phyloP scores from a whole-genome alignment of 2,113 vertebrate genomes.

The Oreochromis spilurus region DNA sequence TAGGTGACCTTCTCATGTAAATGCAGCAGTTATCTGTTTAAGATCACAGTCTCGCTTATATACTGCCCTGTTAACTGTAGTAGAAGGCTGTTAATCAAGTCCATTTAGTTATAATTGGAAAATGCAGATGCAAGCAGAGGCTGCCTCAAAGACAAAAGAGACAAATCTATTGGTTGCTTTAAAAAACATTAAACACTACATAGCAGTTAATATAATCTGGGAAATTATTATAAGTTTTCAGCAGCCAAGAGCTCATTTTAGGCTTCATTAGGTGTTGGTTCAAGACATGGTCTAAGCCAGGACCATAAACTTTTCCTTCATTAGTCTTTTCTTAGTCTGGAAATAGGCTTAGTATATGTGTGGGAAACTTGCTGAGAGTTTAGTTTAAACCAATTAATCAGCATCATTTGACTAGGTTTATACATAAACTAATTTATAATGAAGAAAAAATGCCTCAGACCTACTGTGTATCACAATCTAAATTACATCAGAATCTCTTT shows the following conservation, averaged over 20 bases:
- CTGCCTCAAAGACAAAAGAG: background rate
- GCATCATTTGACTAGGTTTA: background rate
- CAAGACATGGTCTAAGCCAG: background rate
- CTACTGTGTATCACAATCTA: background rate
- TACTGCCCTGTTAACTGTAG: background rate
- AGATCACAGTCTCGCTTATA: background rate
- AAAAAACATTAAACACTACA: no score
- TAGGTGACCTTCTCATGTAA: background rate
- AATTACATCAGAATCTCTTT: background rate
- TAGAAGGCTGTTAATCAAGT: background rate
- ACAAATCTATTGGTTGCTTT: background rate
- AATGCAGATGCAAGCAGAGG: background rate
- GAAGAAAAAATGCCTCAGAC: background rate
- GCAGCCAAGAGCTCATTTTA: background rate
- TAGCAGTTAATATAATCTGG: background rate
- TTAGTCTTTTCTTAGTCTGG: background rate
- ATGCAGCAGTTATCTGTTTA: background rate
- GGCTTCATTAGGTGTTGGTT: background rate
- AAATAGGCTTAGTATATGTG: background rate
- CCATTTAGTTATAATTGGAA: background rate
- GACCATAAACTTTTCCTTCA: background rate
- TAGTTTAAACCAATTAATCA: background rate
- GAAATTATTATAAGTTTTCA: background rate
- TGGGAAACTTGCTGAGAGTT: background rate
- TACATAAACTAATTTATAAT: background rate